Evolutionary conservation across 2,888 invertebrate genomes (phyloP).

Genomic region (Choreutis nemorana): DNA sequence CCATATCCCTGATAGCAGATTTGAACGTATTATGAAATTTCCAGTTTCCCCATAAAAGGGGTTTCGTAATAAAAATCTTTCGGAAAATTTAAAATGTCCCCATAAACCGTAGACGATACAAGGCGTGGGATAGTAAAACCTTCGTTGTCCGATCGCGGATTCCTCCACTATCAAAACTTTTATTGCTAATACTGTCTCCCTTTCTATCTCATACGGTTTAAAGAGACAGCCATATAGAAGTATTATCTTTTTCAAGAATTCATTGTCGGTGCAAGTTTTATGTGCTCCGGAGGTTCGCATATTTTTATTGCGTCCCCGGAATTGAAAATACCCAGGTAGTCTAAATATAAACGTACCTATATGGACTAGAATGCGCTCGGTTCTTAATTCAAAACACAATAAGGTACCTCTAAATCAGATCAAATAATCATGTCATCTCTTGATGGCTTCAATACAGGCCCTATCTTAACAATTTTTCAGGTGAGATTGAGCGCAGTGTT

Average conservation of each 20-base stretch:
- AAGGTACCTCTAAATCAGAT: too few relatives aligned
- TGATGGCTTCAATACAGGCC: too few relatives aligned
- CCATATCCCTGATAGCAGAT: too few relatives aligned
- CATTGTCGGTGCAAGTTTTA: constrained; percentile 62
- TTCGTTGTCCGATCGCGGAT: constrained; percentile 53
- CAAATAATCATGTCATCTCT: too few relatives aligned
- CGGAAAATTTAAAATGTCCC: constrained; percentile 40
- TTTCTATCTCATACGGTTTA: constrained; percentile 39
- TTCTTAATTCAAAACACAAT: too few relatives aligned
- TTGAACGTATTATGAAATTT: too few relatives aligned
- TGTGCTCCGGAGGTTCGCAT: constrained; percentile 49
- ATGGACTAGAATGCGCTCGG: too few relatives aligned
- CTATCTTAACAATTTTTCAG: too few relatives aligned
- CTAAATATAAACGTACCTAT: too few relatives aligned
- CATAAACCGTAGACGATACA: constrained; percentile 52
- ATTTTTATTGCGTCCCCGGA: constrained; percentile 58
- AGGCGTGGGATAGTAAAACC: constrained; percentile 40
- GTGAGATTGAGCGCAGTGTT: too few relatives aligned
- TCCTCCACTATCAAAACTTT: constrained; percentile 63
- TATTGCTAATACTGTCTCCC: constrained; percentile 52
- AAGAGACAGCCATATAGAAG: constrained; percentile 40
- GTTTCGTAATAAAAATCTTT: constrained; percentile 36
- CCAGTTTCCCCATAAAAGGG: too few relatives aligned
- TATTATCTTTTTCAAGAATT: constrained; percentile 62
- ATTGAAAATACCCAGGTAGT: too few relatives aligned